Percentiles rank a stretch among this genome's conserved stretches.
phyloP scores from a whole-genome alignment of 2,113 vertebrate species.

The Nesogale talazaci region DNA sequence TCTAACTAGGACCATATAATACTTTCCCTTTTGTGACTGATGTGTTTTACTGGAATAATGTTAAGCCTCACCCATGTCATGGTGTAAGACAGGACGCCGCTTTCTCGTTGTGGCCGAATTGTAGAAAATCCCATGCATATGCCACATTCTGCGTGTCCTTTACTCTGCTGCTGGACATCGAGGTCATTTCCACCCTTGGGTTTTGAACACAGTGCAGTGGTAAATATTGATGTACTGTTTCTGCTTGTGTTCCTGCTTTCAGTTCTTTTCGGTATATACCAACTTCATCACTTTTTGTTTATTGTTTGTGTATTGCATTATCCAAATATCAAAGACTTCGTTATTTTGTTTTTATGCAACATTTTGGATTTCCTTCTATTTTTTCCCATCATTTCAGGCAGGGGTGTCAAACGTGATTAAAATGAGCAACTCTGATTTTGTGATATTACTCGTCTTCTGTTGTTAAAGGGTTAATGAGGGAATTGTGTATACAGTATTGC shows the following conservation, averaged over 20 bases:
- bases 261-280: background rate
- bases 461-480: too few species aligned
- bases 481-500: too few species aligned
- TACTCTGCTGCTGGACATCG: background rate
- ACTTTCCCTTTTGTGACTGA: background rate
- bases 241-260: background rate
- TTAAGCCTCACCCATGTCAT: background rate
- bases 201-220: background rate
- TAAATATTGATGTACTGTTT: background rate
- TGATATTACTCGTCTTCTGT: too few species aligned
- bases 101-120: background rate
- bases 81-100: background rate
- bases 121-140: background rate
- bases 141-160: background rate
- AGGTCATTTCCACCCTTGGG: background rate
- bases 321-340: background rate
- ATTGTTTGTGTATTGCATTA: background rate
- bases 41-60: background rate
- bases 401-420: too few species aligned
- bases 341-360: conserved; percentile 5
- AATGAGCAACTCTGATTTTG: too few species aligned
- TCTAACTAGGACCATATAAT: background rate
- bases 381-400: background rate
- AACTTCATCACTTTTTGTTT: background rate
- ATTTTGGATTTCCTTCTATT: background rate